A percentile compares a stretch with the other conserved stretches of the same genome.
phyloP scores from a whole-genome alignment of 2,888 invertebrate genomes.

The Esperia sulphurella region DNA sequence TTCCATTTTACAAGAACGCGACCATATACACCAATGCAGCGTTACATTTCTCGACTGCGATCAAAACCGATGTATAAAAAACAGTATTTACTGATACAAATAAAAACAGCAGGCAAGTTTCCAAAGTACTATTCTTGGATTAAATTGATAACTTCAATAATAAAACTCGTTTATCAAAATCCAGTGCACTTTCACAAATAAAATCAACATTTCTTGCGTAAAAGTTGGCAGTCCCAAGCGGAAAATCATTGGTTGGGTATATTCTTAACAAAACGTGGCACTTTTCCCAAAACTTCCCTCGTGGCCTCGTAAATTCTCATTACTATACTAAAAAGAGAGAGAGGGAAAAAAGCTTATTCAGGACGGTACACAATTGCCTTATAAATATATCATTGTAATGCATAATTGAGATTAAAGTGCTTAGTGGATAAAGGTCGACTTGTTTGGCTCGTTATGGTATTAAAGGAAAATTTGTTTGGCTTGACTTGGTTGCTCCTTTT shows the following conservation, averaged over 20 bases:
- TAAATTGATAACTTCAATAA: background rate
- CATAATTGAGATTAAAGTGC: slow-evolving; percentile 42
- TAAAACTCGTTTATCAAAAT: slow-evolving; percentile 8
- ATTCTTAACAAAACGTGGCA: slow-evolving; percentile 27
- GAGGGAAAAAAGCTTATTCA: slow-evolving; percentile 24
- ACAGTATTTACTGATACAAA: background rate
- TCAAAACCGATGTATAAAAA: too few relatives aligned
- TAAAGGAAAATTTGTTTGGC: slow-evolving; percentile 8
- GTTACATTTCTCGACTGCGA: too few relatives aligned
- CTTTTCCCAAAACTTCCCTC: slow-evolving; percentile 39
- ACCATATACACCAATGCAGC: too few relatives aligned
- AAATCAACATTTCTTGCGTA: slow-evolving; percentile 11
- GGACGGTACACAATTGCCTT: slow-evolving; percentile 21
- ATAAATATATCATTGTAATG: slow-evolving; percentile 44
- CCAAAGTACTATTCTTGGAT: background rate
- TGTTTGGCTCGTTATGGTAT: slow-evolving; percentile 1
- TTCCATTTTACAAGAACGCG: too few relatives aligned
- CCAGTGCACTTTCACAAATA: slow-evolving; percentile 8
- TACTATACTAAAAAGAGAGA: slow-evolving; percentile 36
- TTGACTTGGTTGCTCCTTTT: slow-evolving; percentile 1
- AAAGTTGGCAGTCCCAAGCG: slow-evolving; percentile 24
- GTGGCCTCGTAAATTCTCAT: slow-evolving; percentile 48
- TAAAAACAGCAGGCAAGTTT: background rate
- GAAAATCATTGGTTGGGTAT: slow-evolving; percentile 22
- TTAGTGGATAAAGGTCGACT: slow-evolving; percentile 8